These are phyloP conservation scores for Macaca nemestrina DNA, from an alignment of 2,113 vertebrate genomes.

Conservation along the genomic window DNA sequence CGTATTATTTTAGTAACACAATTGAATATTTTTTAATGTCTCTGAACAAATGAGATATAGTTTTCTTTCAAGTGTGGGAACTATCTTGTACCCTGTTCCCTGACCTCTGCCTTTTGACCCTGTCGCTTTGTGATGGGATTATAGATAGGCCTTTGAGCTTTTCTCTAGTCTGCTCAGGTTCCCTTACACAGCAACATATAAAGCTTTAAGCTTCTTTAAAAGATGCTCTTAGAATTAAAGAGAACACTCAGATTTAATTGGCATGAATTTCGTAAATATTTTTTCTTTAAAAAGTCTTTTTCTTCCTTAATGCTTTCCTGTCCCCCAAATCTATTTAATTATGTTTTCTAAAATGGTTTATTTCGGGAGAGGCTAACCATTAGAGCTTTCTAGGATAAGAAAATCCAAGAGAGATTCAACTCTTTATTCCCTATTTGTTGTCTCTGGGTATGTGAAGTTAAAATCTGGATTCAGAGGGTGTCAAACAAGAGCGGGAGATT, in stretches of 20 bases:
- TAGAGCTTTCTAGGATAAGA: neutral
- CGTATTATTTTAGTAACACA: slow-evolving; percentile 24
- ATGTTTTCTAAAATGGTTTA: slow-evolving; percentile 3
- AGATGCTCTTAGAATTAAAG: slow-evolving; percentile 19
- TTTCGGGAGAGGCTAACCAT: slow-evolving; percentile 5
- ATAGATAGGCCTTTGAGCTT: slow-evolving; percentile 13
- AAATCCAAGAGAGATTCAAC: neutral
- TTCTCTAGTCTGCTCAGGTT: neutral
- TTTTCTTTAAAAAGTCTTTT: slow-evolving; percentile 35
- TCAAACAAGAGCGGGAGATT: neutral
- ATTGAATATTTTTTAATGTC: neutral
- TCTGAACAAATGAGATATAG: slow-evolving; percentile 23
- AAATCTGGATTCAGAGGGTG: neutral
- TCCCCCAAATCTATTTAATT: neutral
- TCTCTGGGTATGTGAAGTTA: neutral
- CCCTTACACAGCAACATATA: neutral
- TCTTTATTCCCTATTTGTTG: neutral
- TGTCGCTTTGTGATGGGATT: slow-evolving; percentile 51
- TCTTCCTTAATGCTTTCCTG: neutral
- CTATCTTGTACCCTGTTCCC: neutral
- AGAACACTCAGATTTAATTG: slow-evolving; percentile 21
- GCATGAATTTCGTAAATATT: neutral
- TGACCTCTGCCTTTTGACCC: slow-evolving; percentile 56
- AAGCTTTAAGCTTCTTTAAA: slow-evolving; percentile 43
- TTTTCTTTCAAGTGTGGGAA: slow-evolving; percentile 46